These are phyloP conservation scores for Tethea ocularis DNA, from an alignment of 2,888 invertebrate genomes.

Conservation along the genomic window DNA sequence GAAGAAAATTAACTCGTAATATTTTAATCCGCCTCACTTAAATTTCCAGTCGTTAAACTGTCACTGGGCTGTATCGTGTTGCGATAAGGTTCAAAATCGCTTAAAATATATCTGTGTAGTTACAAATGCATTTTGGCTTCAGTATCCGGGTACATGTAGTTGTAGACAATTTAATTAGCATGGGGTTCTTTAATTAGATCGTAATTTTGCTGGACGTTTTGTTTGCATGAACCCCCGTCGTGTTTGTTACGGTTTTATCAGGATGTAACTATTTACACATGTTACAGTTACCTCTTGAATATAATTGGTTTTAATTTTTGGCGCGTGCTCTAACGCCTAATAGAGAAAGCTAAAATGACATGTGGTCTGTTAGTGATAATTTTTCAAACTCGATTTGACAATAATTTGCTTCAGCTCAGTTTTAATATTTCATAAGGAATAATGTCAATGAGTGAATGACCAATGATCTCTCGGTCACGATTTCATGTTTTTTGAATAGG, in stretches of 20 bases:
- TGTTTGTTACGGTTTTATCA: constrained; percentile 35
- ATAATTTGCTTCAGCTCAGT: constrained; percentile 12
- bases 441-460: constrained; percentile 23
- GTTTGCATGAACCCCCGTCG: constrained; percentile 31
- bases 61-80: not conserved
- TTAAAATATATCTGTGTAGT: not conserved
- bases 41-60: not conserved
- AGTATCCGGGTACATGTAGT: constrained; percentile 27
- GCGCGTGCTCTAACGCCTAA: constrained; percentile 27
- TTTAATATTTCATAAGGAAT: constrained; percentile 7
- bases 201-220: constrained; percentile 47
- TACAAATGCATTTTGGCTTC: constrained; percentile 12
- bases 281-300: constrained; percentile 31
- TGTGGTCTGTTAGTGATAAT: not conserved
- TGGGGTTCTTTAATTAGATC: constrained; percentile 51
- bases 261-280: constrained; percentile 28
- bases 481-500: constrained; percentile 44
- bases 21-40: not conserved
- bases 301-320: constrained; percentile 34
- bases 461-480: constrained; percentile 47
- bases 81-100: not conserved
- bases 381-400: not conserved
- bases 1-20: not conserved
- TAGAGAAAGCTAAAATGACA: not conserved
- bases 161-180: constrained; percentile 52